These are phyloP conservation scores for Ctenicera cuprea DNA, from an alignment of 2,888 invertebrate species.

Conservation along the genomic window DNA sequence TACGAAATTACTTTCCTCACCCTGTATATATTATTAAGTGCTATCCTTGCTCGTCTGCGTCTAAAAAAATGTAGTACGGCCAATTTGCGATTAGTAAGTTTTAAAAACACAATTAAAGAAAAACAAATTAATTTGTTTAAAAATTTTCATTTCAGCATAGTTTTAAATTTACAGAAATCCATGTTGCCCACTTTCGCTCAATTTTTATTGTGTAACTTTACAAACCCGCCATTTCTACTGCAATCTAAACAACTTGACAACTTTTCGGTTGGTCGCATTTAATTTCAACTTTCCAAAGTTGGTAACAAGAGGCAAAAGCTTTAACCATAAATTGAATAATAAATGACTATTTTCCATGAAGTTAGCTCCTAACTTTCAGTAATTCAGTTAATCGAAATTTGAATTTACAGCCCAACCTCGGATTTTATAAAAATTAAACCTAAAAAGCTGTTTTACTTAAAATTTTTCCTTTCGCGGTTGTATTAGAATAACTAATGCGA, in stretches of 20 bases:
- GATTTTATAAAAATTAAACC: not conserved
- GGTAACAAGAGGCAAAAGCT: not conserved
- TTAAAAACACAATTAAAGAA: no score
- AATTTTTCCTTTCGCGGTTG: not conserved
- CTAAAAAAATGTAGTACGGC: no score
- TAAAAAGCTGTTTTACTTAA: not conserved
- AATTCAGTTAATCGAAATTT: conserved; percentile 27
- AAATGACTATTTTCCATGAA: conserved; percentile 15
- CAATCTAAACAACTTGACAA: no score
- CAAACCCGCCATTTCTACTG: not conserved
- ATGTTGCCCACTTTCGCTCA: no score
- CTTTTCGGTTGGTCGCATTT: not conserved
- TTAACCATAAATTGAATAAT: conserved; percentile 34
- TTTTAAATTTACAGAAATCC: no score
- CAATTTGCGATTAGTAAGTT: no score
- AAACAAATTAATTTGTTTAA: no score
- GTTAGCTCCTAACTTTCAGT: not conserved
- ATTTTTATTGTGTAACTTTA: not conserved
- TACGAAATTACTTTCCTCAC: no score
- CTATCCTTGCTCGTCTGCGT: no score
- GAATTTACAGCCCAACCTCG: conserved; percentile 13
- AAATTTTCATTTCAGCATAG: no score
- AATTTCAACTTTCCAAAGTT: conserved; percentile 13
- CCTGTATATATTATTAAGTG: no score
- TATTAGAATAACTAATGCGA: not conserved